These are phyloP conservation scores for Toxotes jaculatrix DNA, from an alignment of 2,113 vertebrate genomes.

Conservation along the genomic window DNA sequence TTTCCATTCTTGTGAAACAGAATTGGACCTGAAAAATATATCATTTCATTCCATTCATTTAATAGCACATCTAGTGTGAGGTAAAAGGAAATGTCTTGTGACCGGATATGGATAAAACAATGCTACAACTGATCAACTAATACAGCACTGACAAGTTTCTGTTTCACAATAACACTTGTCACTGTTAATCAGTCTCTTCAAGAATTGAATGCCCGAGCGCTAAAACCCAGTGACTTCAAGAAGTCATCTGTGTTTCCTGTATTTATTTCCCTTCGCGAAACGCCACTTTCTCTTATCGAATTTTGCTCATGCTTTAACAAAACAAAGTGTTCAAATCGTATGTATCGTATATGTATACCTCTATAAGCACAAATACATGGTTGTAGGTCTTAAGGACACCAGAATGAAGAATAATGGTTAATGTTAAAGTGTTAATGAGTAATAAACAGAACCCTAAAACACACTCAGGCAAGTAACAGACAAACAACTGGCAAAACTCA, in stretches of 20 bases:
- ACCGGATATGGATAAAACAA: constrained; percentile 80
- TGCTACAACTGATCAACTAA: constrained; percentile 79
- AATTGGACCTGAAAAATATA: constrained; percentile 70
- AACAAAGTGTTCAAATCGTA: constrained; percentile 43
- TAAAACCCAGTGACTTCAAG: constrained; percentile 22
- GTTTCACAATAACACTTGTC: constrained; percentile 70
- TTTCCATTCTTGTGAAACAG: constrained; percentile 36
- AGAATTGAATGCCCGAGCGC: constrained; percentile 69
- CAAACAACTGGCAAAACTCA: constrained; percentile 77
- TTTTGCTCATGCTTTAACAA: constrained; percentile 85
- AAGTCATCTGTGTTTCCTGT: constrained; percentile 69
- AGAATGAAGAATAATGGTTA: constrained; percentile 76
- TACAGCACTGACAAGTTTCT: constrained; percentile 79
- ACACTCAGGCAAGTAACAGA: constrained; percentile 84
- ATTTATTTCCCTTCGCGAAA: constrained; percentile 63
- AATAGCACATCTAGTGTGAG: constrained; percentile 69
- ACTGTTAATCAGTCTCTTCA: constrained; percentile 72
- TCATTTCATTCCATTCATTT: constrained; percentile 51
- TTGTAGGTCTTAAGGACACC: constrained; percentile 83
- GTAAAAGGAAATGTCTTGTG: constrained; percentile 72
- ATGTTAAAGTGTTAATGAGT: constrained; percentile 36
- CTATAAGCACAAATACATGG: constrained; percentile 75
- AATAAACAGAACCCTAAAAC: constrained; percentile 73
- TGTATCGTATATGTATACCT: constrained; percentile 82
- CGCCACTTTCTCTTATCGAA: constrained; percentile 74